phyloP scores from a whole-genome alignment of 2,113 vertebrate species.

The Spheniscus mendiculus region DNA sequence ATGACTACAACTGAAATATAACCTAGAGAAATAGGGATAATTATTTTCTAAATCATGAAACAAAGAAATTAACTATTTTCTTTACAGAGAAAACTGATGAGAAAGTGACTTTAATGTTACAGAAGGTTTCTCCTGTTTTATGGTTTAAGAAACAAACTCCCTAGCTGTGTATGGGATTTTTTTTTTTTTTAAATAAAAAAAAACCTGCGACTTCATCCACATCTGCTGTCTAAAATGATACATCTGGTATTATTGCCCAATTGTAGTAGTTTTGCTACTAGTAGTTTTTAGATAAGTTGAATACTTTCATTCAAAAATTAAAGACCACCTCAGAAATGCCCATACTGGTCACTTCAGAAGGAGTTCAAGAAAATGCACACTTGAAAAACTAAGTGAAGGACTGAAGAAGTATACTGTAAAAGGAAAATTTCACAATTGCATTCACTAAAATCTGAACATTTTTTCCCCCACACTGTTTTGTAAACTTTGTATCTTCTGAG shows the following conservation, averaged over 20 bases:
- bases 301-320: not conserved
- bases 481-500: not conserved
- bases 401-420: accelerated
- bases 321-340: not conserved
- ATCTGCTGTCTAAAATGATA: not conserved
- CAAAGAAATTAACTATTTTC: not conserved
- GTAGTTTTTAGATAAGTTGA: not conserved
- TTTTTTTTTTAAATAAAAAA: not conserved
- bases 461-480: not conserved
- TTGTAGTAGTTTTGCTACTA: not conserved
- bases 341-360: not conserved
- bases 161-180: not conserved
- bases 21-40: not conserved
- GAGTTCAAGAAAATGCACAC: not conserved
- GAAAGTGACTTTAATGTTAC: not conserved
- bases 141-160: not conserved
- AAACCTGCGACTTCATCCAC: not conserved
- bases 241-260: not conserved
- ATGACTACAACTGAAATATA: not conserved
- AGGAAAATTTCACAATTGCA: not conserved
- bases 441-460: not conserved
- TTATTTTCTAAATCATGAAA: not conserved
- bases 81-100: not conserved
- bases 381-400: not conserved
- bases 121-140: not conserved